Evolutionary conservation across 2,797 vertebrate species (phyloP).

Genomic region (Zalophus californianus): DNA sequence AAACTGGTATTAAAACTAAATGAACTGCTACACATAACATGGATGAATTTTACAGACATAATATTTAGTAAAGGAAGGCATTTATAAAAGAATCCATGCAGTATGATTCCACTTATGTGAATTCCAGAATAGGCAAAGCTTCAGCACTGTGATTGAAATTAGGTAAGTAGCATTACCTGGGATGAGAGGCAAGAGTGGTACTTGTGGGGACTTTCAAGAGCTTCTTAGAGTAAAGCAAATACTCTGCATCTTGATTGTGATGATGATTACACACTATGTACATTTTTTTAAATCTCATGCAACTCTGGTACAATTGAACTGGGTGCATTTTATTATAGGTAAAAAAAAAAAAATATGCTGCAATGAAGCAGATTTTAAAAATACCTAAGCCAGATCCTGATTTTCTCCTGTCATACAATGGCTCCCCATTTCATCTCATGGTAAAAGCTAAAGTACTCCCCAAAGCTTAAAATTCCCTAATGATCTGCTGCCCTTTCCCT

Average conservation of each 20-base stretch:
- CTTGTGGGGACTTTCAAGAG: neutral
- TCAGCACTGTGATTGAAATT: neutral
- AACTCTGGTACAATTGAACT: neutral
- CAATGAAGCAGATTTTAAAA: constrained; percentile 4
- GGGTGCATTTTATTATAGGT: neutral
- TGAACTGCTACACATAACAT: neutral
- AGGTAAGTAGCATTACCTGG: neutral
- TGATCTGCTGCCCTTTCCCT: neutral
- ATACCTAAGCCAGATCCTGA: neutral
- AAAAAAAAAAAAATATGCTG: neutral
- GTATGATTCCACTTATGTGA: neutral
- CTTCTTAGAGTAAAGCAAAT: neutral
- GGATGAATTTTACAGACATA: neutral
- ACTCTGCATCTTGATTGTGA: neutral
- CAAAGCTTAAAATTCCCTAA: neutral
- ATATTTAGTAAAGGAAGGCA: neutral
- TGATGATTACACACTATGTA: neutral
- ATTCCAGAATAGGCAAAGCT: neutral
- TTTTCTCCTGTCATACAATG: neutral
- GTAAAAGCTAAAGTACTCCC: neutral
- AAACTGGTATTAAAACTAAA: neutral
- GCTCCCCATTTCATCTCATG: neutral
- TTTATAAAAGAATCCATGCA: neutral
- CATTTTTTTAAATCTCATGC: neutral
- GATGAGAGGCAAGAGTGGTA: neutral